Conservation (phyloP, 2,797 vertebrate genomes). For the Pelobates cultripes region DNA sequence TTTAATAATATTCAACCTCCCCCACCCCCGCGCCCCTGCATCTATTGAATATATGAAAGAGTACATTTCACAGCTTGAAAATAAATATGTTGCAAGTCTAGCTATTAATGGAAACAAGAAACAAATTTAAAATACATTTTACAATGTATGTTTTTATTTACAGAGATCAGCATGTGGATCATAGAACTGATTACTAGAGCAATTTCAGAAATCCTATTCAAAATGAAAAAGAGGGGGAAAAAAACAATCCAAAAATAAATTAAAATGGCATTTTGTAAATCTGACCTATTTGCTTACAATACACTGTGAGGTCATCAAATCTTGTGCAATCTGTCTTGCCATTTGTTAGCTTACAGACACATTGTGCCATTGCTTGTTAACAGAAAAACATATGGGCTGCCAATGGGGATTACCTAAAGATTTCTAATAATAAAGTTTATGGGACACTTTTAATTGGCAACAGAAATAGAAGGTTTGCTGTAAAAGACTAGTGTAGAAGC, state of each 20-base stretch:
- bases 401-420: conserved; percentile 40
- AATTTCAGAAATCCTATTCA: no score
- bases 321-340: conserved; percentile 6
- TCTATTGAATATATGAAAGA: no score
- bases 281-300: neutral
- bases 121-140: no score
- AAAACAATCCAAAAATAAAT: neutral
- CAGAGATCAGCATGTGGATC: no score
- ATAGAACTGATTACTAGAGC: no score
- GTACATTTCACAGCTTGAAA: no score
- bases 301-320: conserved; percentile 17
- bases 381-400: conserved; percentile 42
- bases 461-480: conserved; percentile 55
- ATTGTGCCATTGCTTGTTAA: conserved; percentile 35
- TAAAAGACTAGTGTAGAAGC: conserved; percentile 52
- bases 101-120: no score
- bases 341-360: conserved; percentile 17
- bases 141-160: no score
- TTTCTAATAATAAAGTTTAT: conserved; percentile 55
- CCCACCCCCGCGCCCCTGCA: no score
- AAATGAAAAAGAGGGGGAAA: no score
- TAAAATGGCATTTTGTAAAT: neutral
- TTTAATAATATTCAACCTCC: no score
- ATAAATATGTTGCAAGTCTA: no score
- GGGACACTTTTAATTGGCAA: conserved; percentile 60